Base-by-base conservation (phyloP, 2,888 invertebrate genomes). In the Elmis aenea region DNA sequence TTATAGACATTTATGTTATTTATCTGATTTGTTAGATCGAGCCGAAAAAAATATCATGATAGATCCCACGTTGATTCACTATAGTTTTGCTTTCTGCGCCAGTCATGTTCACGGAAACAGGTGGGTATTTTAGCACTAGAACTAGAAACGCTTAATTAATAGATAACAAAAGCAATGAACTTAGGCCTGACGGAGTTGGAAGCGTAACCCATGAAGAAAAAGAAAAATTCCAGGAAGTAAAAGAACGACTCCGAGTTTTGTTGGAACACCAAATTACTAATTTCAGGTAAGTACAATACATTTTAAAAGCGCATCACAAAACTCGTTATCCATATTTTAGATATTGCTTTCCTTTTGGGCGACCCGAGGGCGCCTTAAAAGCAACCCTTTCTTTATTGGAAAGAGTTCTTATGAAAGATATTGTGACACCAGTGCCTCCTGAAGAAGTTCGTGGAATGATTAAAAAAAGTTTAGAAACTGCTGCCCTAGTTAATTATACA, bases 61-160 rank as follows among this genome's bases (percentile, higher is more conserved):
- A 45, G 99, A 99, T 72, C 99, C 99, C 0, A 97, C 95, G 1
- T 76, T 99, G 44, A 94, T 99, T 66, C 97, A 99, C 72, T 99
- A 92, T 72, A 94, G 95, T 59, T 99, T 97, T 72, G 97, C 97
- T 26, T 99, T 96, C 74, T 99, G 99, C 72, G 97, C 97, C 33
- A 95, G 92, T 57, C 99, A 99, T 70, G 97, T 99, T 5, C 95
- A 97, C 66, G 99, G 99, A 49, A 99, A 97, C 76, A 87, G 92
- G 92, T 93, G 76, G 66, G 76, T 62, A 63, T 34, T 33, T 42
- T 29, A 33, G 31, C 45, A 26, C 33, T 36, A 61, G 59, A 57
- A 52, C 50, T 62, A 54, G 57, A 52, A 55, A 57, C 46, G 51
- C 48, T 48, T 53, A 60, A 64, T 65, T 66, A 63, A 66, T 65